phyloP scores from a whole-genome alignment of 2,797 vertebrate genomes.

The Saxicola maurus region DNA sequence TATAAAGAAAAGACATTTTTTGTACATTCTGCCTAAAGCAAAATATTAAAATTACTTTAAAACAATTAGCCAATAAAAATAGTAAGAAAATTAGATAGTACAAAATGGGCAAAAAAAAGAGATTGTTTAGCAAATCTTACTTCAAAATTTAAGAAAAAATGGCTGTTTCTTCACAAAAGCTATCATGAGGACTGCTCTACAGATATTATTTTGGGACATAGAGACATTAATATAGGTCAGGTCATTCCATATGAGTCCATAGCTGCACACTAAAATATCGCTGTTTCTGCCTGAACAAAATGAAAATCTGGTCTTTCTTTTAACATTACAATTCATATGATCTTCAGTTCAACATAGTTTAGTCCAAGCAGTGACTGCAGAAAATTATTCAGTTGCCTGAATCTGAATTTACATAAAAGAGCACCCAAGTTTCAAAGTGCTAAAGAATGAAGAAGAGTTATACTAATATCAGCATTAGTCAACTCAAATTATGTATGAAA shows the following conservation, averaged over 20 bases:
- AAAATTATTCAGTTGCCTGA: background rate
- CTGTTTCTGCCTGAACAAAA: background rate
- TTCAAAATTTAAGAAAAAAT: background rate
- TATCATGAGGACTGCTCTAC: background rate
- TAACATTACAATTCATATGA: background rate
- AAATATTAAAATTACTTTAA: background rate
- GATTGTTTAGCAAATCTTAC: background rate
- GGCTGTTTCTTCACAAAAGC: background rate
- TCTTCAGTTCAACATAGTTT: background rate
- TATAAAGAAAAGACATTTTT: background rate
- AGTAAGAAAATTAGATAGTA: background rate
- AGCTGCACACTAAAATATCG: background rate
- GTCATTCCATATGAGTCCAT: background rate
- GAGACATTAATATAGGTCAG: background rate
- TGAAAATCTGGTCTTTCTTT: background rate
- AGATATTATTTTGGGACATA: background rate
- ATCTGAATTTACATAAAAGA: background rate
- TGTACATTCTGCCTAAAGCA: background rate
- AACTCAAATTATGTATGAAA: background rate
- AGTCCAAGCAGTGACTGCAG: background rate
- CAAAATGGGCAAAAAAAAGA: background rate
- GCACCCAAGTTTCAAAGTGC: background rate
- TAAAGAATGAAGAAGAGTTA: background rate
- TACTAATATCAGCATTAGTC: background rate
- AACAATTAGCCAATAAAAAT: background rate